Evolutionary conservation across 2,113 vertebrate genomes (phyloP).

Genomic region (Ailurus styani): DNA sequence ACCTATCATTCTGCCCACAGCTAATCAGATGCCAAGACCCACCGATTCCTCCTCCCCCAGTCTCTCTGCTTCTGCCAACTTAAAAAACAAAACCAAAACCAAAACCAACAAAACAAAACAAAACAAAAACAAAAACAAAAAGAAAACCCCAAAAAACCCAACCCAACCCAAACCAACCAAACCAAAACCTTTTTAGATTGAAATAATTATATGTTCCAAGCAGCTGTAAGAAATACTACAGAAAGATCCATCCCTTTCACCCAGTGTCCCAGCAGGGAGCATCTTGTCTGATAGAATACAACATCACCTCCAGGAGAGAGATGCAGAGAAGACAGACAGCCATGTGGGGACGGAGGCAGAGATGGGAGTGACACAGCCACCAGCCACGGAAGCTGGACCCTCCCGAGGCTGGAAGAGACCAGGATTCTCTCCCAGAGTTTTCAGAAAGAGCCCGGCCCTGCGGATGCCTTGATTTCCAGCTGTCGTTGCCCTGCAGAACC

Average conservation of each 20-base stretch:
- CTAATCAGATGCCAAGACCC: not conserved
- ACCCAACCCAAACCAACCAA: too few species aligned
- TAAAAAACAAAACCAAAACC: not conserved
- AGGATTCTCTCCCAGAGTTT: not conserved
- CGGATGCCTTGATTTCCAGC: fast-evolving
- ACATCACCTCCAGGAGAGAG: too few species aligned
- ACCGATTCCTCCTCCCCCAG: not conserved
- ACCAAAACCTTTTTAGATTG: too few species aligned
- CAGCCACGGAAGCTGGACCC: not conserved
- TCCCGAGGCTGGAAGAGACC: fast-evolving
- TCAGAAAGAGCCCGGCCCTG: fast-evolving
- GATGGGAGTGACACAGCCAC: fast-evolving
- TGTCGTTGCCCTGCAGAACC: too few species aligned
- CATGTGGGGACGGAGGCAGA: fast-evolving
- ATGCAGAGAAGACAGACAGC: not conserved
- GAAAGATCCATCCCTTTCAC: not conserved
- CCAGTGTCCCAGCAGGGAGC: not conserved
- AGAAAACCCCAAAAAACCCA: not conserved
- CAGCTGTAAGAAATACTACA: not conserved
- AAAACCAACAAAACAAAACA: not conserved
- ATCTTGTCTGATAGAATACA: fast-evolving
- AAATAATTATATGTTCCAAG: not conserved
- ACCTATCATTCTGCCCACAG: not conserved
- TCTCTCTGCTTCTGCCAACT: not conserved
- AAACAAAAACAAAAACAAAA: not conserved